phyloP scores from a whole-genome alignment of 2,888 invertebrate genomes.

The Epsilonema sp. region DNA sequence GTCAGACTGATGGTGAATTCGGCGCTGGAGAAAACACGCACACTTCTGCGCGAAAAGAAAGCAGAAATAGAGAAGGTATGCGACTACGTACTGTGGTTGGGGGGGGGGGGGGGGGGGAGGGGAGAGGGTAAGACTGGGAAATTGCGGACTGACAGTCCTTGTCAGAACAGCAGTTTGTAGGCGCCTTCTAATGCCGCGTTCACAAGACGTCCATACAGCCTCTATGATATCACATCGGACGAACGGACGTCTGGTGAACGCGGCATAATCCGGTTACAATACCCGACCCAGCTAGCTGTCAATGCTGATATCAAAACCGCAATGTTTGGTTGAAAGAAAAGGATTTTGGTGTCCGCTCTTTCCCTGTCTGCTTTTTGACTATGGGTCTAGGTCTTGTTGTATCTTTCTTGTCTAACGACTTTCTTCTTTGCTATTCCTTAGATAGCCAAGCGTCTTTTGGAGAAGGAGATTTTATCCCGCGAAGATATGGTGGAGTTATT shows the following conservation, averaged over 20 bases:
- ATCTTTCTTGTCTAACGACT: neutral
- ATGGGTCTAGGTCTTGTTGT: neutral
- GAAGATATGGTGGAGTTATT: conserved; percentile 93
- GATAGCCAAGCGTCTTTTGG: conserved; percentile 70
- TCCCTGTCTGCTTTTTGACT: no score
- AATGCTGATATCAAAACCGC: conserved; percentile 4
- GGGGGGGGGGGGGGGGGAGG: no score
- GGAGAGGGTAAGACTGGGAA: no score
- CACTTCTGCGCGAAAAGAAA: conserved; percentile 56
- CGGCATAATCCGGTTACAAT: no score
- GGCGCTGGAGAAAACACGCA: conserved; percentile 60
- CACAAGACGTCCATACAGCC: no score
- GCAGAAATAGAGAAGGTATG: conserved; percentile 62
- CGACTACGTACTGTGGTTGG: no score
- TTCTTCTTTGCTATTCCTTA: conserved; percentile 36
- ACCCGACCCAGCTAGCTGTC: no score
- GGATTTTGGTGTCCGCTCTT: conserved; percentile 1
- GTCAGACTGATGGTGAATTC: conserved; percentile 52
- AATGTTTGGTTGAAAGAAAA: neutral
- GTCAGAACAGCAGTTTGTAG: no score
- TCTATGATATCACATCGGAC: no score
- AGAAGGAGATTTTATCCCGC: conserved; percentile 78
- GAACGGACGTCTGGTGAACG: no score
- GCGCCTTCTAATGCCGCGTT: no score
- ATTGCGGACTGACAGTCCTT: no score